Evolutionary conservation across 2,888 invertebrate genomes (phyloP), one percentile per base, ranked within the genome.

Genomic region (Drosophila infuscata): DNA sequence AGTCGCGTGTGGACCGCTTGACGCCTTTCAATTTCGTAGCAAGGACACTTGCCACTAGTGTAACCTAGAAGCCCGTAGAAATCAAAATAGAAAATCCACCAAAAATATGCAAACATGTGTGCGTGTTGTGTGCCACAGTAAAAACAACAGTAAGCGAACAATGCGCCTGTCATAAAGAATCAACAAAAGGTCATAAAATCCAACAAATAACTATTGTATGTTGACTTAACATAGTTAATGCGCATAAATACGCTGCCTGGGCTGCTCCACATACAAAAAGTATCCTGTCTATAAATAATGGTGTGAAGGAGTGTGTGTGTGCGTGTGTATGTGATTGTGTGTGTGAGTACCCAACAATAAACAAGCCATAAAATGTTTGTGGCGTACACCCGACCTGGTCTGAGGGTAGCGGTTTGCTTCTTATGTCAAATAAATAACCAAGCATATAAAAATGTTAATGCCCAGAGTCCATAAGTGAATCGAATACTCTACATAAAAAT

Each of bases 171-270:
- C 88, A 70, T 76, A 81, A 67, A 72, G 52, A 68, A 81, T 78
- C 78, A 87, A 81, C 74, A 87, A 89, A 76, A 73, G 69, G 49
- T 51, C 74, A 87, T 83, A 79, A 87, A 89, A 74, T 36, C 71
- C 58, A 76, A 62, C 70, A 73, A 87, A 81, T 76, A 86, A 80
- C 88, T 77, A 70, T 72, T 54, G 63, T 67, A 77, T 86, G 83
- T 86, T 85, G 89, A 86, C 77, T 82, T 86, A 88, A 69, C 90
- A 83, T 83, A 77, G 72, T 83, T 80, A 90, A 88, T 85, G 81
- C 74, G 61, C 76, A 89, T 76, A 88, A 86, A 86, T 71, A 60
- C 61, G 54, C 36, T 59, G 49, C 30, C 33, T 25, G 20, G 20
- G 20, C 20, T 25, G 20, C 2, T 25, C 17, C 9, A 32, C n/a